Evolutionary conservation across 2,888 invertebrate genomes (phyloP), one percentile per base, ranked within the genome.

Genomic region (Pinctada fucata): DNA sequence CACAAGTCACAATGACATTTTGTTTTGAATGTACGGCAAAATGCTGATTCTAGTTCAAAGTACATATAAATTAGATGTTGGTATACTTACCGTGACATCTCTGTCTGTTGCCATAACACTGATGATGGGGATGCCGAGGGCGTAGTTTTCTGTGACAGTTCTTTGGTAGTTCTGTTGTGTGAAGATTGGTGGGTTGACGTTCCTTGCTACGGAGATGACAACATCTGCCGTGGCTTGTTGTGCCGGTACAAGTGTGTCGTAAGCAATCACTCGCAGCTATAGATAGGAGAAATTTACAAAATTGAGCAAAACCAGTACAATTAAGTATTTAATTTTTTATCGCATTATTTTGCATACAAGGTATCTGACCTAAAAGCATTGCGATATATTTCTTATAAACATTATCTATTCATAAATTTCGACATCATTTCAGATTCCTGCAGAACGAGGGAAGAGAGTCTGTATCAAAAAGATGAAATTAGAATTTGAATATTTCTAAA

Each of bases 31-130:
- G 31, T 31, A 31, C 31, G 31, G 31, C 31, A 31, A 31, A 31
- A 31, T 31, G 31, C 31, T 31, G 31, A 31, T 31, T 31, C 31
- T 1, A 1, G 31, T 31, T 31, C 31, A 31, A 31, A 58, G 58
- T 10, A 58, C 13, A 58, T 58, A 58, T 10, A 13, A 58, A 58
- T 10, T 58, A 31, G 58, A 58, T 13, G 6, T 58, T 58, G 1
- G 10, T 58, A 47, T 52, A 63, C 81, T 73, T 83, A 87, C 87
- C 78, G 81, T 83, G 13, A 58, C 58, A 79, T 88, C 88, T 48
- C 75, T 58, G 78, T 88, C 88, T 3, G 72, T 75, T 10, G 88
- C 88, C 2, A 72, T 50, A 31, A 87, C 85, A 52, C 76, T 82
- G 65, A 88, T 73, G 5, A 87, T 83, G 10, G 85, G 75, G 5